phyloP scores from a whole-genome alignment of 2,113 vertebrate genomes.

The Cephalopholis sonnerati region DNA sequence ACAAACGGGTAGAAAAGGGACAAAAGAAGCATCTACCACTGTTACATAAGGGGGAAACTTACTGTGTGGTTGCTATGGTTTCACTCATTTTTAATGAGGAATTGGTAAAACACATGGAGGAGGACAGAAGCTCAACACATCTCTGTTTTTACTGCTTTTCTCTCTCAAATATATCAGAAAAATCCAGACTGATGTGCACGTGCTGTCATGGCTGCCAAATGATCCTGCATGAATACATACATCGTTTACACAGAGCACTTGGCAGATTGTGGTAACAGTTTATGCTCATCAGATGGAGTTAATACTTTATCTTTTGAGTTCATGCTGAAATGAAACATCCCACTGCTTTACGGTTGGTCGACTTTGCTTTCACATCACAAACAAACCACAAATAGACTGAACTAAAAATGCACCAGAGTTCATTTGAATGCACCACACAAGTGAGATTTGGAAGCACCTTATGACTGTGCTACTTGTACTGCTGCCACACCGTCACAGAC shows the following conservation, averaged over 20 bases:
- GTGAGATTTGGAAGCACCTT: not conserved
- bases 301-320: not conserved
- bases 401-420: not conserved
- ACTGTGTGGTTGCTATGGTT: slow-evolving; percentile 29
- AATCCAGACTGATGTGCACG: not conserved
- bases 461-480: not conserved
- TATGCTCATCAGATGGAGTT: not conserved
- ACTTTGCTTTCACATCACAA: not conserved
- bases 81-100: slow-evolving; percentile 11
- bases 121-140: slow-evolving; percentile 5
- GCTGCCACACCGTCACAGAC: not conserved
- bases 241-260: not conserved
- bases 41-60: not conserved
- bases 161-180: not conserved
- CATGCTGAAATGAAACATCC: not conserved
- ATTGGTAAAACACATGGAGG: slow-evolving; percentile 1
- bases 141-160: slow-evolving; percentile 4
- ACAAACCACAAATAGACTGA: not conserved
- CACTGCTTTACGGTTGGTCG: not conserved
- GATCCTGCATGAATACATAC: not conserved
- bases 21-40: not conserved
- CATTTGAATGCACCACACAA: not conserved
- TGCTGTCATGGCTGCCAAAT: slow-evolving; percentile 10
- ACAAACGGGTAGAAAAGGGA: not conserved
- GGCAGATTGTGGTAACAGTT: not conserved